These are phyloP conservation scores for Dasyornis broadbenti DNA, from an alignment of 2,113 vertebrate genomes.

Conservation along the genomic window DNA sequence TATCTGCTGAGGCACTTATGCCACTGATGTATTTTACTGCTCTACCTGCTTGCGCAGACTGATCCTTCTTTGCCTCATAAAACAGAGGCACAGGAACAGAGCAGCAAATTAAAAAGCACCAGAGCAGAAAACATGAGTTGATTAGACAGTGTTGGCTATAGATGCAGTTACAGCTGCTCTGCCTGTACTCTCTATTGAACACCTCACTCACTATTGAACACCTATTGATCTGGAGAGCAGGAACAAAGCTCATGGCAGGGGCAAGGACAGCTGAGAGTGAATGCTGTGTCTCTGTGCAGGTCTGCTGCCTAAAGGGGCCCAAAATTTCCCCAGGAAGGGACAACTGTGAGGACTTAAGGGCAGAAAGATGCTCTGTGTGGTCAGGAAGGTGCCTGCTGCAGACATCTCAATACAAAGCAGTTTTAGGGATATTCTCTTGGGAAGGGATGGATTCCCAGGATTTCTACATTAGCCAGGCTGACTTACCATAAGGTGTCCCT, in stretches of 20 bases:
- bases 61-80: background rate
- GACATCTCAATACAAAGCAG: background rate
- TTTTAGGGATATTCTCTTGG: background rate
- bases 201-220: background rate
- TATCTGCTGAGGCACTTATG: background rate
- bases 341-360: background rate
- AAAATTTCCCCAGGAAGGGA: background rate
- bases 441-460: background rate
- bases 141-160: background rate
- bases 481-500: slow-evolving; percentile 86
- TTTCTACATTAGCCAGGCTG: background rate
- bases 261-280: background rate
- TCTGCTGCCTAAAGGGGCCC: background rate
- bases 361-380: background rate
- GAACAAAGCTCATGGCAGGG: background rate
- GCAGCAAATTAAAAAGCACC: slow-evolving; percentile 54
- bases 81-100: slow-evolving; percentile 4
- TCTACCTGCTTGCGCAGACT: background rate
- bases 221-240: slow-evolving; percentile 14
- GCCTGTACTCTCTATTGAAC: too few relatives aligned
- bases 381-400: background rate
- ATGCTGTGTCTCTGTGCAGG: background rate
- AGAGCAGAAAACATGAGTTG: slow-evolving; percentile 39
- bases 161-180: background rate
- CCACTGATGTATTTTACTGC: background rate